These are phyloP conservation scores for Ephydatia muelleri DNA, from an alignment of 37 sponge, comb jelly and placozoan genomes.

Conservation along the genomic window DNA sequence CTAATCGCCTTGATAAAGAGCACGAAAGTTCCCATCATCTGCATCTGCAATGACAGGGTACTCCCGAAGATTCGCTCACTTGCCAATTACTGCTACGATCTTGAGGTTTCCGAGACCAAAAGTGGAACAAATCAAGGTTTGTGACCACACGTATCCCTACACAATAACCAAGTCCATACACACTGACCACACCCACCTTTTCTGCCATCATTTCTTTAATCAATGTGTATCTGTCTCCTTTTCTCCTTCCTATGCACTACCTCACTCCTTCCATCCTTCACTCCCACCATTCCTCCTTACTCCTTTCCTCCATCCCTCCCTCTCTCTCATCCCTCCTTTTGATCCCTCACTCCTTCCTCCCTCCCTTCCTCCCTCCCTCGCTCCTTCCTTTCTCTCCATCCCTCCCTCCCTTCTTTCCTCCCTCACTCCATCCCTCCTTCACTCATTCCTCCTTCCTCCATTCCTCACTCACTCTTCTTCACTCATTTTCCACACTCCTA, in stretches of 20 bases:
- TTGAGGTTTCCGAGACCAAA: slow-evolving; percentile 83
- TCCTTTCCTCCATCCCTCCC: background rate
- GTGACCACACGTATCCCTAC: background rate
- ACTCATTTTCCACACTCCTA: background rate
- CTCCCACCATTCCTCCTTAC: too few species aligned
- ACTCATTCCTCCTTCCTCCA: background rate
- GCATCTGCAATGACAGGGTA: slow-evolving; percentile 97
- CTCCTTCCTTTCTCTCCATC: background rate
- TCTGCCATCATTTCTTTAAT: background rate
- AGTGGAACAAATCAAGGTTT: slow-evolving; percentile 83
- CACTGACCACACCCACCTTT: too few species aligned
- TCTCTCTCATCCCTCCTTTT: background rate
- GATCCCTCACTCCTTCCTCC: too few species aligned
- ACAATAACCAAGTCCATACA: too few species aligned
- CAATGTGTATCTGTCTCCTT: background rate
- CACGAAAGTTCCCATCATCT: slow-evolving; percentile 89
- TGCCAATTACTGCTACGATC: slow-evolving; percentile 90
- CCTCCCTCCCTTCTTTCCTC: background rate
- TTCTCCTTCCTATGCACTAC: too few species aligned
- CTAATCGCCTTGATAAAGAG: slow-evolving; percentile 90
- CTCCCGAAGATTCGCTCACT: slow-evolving; percentile 91
- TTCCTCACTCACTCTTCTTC: background rate
- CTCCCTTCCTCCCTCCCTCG: background rate
- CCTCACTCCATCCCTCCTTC: background rate
- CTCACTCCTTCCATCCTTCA: too few species aligned